phyloP scores from a whole-genome alignment of 2,797 vertebrate genomes.

The Tympanoctomys barrerae region DNA sequence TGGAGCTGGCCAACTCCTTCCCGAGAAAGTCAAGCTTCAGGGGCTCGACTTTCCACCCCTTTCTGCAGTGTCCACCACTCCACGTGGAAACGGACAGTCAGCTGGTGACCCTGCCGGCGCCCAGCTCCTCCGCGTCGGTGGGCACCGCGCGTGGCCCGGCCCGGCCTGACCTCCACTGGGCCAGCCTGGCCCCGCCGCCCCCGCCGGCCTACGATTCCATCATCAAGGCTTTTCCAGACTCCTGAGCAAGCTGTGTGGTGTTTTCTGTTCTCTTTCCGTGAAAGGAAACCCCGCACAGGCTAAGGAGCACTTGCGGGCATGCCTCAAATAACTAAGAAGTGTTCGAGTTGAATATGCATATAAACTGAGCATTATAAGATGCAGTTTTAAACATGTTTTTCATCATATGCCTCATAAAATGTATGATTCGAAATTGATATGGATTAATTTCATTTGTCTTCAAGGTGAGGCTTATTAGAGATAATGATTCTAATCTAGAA shows the following conservation, averaged over 20 bases:
- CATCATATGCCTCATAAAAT: background rate
- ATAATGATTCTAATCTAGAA: slow-evolving; percentile 43
- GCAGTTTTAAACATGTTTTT: background rate
- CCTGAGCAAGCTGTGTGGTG: slow-evolving; percentile 73
- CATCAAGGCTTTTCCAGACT: slow-evolving; percentile 94
- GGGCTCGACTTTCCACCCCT: slow-evolving; percentile 97
- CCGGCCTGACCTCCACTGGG: slow-evolving; percentile 94
- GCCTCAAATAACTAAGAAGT: background rate
- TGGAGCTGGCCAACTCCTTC: slow-evolving; percentile 93
- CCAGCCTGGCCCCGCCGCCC: slow-evolving; percentile 91
- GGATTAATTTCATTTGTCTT: slow-evolving; percentile 73
- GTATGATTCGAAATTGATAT: slow-evolving; percentile 22
- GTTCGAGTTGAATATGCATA: fast-evolving
- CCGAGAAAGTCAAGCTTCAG: slow-evolving; percentile 96
- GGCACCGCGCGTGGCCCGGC: slow-evolving; percentile 86
- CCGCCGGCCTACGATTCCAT: slow-evolving; percentile 98
- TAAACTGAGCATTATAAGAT: background rate
- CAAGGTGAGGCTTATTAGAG: slow-evolving; percentile 57
- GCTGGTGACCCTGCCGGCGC: slow-evolving; percentile 91
- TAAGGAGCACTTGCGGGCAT: background rate
- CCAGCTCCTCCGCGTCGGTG: slow-evolving; percentile 84
- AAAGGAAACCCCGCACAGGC: slow-evolving; percentile 50
- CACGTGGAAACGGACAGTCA: slow-evolving; percentile 93
- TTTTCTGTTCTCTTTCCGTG: background rate
- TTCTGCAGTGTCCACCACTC: slow-evolving; percentile 95